phyloP scores from a whole-genome alignment of 2,113 vertebrate genomes.

The Lathamus discolor region DNA sequence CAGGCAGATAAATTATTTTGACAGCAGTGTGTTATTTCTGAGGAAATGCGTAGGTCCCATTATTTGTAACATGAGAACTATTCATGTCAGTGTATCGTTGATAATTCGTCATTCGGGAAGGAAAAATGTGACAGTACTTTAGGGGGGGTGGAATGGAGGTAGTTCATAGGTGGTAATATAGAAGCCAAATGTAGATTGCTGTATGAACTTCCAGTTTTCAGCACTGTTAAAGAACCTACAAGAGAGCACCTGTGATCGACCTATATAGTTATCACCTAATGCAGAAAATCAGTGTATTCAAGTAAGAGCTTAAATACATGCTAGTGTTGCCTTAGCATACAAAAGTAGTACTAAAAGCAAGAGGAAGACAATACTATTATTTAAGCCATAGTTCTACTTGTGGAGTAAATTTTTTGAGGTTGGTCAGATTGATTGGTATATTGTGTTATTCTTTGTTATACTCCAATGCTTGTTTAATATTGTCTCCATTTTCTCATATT shows the following conservation, averaged over 20 bases:
- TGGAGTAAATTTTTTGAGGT: neutral
- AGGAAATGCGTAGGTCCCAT: neutral
- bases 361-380: neutral
- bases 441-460: neutral
- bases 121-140: neutral
- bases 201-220: neutral
- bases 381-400: neutral
- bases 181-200: neutral
- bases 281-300: neutral
- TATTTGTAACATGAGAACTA: slow-evolving; percentile 14
- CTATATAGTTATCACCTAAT: neutral
- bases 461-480: neutral
- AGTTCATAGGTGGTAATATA: neutral
- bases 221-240: neutral
- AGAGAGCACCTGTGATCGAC: neutral
- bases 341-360: neutral
- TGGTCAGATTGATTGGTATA: neutral
- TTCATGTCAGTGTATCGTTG: neutral
- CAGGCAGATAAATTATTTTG: slow-evolving; percentile 46
- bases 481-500: neutral
- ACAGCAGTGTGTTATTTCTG: slow-evolving; percentile 10
- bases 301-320: neutral
- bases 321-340: neutral
- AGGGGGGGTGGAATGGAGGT: neutral
- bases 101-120: neutral